Percentiles rank a stretch among this genome's conserved stretches.
These are phyloP conservation scores for Brachionus calyciflorus DNA, from an alignment of 1,140 invertebrate genomes.

Conservation along the genomic window DNA sequence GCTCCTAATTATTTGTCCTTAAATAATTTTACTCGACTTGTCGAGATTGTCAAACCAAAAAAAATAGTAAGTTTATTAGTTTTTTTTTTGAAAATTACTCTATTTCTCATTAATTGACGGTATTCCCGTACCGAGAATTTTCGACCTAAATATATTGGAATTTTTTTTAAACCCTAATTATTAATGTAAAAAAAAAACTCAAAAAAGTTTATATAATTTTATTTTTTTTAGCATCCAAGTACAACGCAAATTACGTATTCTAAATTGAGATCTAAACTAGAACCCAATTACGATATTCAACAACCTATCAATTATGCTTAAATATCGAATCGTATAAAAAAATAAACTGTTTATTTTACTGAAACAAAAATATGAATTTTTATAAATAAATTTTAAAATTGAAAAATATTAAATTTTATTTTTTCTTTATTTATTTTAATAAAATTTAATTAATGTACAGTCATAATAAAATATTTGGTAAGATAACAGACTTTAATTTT, in stretches of 20 bases:
- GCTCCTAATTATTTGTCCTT: slow-evolving; percentile 2
- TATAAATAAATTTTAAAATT: too few relatives aligned
- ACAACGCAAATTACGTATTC: neutral
- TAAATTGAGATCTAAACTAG: slow-evolving; percentile 22
- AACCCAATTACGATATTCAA: neutral
- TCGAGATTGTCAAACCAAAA: slow-evolving; percentile 34
- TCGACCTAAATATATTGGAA: too few relatives aligned
- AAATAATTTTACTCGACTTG: slow-evolving; percentile 6
- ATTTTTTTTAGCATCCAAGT: neutral
- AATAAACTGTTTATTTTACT: neutral
- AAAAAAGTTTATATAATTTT: too few relatives aligned
- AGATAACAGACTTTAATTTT: too few relatives aligned
- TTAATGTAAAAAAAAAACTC: too few relatives aligned
- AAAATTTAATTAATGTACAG: too few relatives aligned
- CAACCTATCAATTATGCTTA: neutral
- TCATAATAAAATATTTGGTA: too few relatives aligned
- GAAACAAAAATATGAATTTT: neutral
- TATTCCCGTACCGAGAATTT: neutral
- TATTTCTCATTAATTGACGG: neutral
- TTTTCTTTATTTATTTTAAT: too few relatives aligned
- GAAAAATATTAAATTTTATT: too few relatives aligned
- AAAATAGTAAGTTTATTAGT: slow-evolving; percentile 19
- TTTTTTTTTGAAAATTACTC: neutral
- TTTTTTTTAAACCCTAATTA: too few relatives aligned
- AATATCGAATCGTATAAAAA: neutral